Evolutionary conservation across 1,140 invertebrate species (phyloP), one percentile per base, ranked within the genome.

Genomic region (Ladona fulva): DNA sequence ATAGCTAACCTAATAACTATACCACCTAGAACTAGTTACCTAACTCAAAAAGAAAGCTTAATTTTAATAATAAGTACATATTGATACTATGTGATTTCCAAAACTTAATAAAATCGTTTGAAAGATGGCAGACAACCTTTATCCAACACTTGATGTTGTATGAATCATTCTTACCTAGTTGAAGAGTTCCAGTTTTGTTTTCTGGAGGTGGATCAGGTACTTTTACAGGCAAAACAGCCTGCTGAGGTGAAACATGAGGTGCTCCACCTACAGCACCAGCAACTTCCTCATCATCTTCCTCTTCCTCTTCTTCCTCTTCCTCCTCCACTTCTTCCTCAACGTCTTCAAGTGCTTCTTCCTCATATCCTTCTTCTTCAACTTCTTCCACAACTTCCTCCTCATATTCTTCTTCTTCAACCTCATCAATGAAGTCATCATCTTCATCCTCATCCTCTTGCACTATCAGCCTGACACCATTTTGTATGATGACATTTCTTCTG

Each of bases 271-370:
- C 16, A 16, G 74, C 74, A 25, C 25, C 73, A 44, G 22, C 66
- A 22, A 52, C 24, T 37, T 19, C 78, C 29, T 74, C 29, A 42
- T 80, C 75, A 22, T 25, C 74, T 7, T 80, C 78, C 0, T 79
- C 79, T 25, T 77, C 24, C 24, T 19, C 78, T 52, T 74, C 29
- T 74, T 80, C 75, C 1, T 25, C 74, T 16, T 80, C 78, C 8
- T 79, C 79, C 37, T 77, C 75, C 12, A 80, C 78, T 42, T 81
- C 77, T 24, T 78, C 74, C 22, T 79, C 78, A 16, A 77, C 78
- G 0, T 79, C 78, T 42, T 79, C 76, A 22, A 74, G 52, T 0
- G 77, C 76, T 1, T 44, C 74, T 12, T 76, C 37, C 10, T 77
- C 73, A 1, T 73, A 44, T 44, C 1, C 25, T 0, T 59, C 52